A percentile compares a stretch with the other conserved stretches of the same genome.
phyloP scores from a whole-genome alignment of 2,113 vertebrate genomes.

The Leiothrix lutea region DNA sequence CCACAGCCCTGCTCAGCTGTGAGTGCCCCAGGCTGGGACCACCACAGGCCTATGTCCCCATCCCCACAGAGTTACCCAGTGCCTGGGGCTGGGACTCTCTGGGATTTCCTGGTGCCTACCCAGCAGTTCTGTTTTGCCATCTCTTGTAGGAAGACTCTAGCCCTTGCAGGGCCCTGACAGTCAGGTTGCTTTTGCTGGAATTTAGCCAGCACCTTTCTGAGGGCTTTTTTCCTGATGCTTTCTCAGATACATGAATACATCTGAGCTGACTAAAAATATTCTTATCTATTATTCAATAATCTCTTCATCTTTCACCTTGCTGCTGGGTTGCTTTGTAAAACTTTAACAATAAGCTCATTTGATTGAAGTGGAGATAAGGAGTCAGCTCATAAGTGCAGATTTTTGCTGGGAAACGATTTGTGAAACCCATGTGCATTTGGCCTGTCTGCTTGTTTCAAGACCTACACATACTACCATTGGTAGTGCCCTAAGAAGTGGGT shows the following conservation, averaged over 20 bases:
- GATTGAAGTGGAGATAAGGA: constrained; percentile 50
- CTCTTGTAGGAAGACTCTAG: accelerated
- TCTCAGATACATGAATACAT: neutral
- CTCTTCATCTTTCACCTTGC: constrained; percentile 52
- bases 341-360: constrained; percentile 34
- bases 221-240: neutral
- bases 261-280: constrained; percentile 44
- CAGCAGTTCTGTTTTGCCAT: neutral
- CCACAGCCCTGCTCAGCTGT: neutral
- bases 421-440: neutral
- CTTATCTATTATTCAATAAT: constrained; percentile 54
- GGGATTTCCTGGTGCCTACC: accelerated
- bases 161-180: accelerated
- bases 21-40: neutral
- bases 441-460: neutral
- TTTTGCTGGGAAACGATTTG: neutral
- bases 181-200: neutral
- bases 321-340: constrained; percentile 47
- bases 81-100: neutral
- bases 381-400: neutral
- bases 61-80: neutral
- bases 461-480: neutral
- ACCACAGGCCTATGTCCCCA: neutral
- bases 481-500: neutral
- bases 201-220: neutral